Evolutionary conservation across 2,113 vertebrate species (phyloP), one percentile per base, ranked within the genome.

Genomic region (Chrysemys picta): DNA sequence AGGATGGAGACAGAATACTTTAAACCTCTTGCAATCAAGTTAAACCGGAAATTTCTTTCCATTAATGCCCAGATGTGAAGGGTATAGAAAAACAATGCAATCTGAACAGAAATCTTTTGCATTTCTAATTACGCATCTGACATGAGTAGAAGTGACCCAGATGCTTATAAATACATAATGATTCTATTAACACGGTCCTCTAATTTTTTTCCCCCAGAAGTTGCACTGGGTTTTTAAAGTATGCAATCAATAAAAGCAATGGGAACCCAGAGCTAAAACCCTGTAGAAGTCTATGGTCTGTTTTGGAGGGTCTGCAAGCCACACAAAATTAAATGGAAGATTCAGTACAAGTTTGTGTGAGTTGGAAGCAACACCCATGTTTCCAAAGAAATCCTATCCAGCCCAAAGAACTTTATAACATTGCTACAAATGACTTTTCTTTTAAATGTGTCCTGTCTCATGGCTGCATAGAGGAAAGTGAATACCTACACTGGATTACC

Each of bases 21-120:
- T 90, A 62, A 87, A 94, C 91, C 91, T 93, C 83, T 87, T 95
- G 90, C 87, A 92, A 93, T 8, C 52, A 85, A 89, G 83, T 95
- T 87, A 79, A 52, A 59, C 2, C 29, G 19, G 72, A 54, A 19
- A 91, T 91, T 69, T 94, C 54, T 47, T 84, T 21, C 80, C 80
- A 56, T 2, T 38, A 82, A 57, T 95, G 94, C 45, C 80, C 78
- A 1, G 29, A 86, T 93, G 69, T 84, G 85, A 91, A 80, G 59
- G 35, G 65, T 65, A 82, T 52, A 76, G n/a, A 91, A 95, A 90
- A 62, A 94, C 24, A 84, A 10, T 25, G 72, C 35, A 72, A 45
- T 84, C 85, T 79, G 76, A 94, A 89, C 54, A 85, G 59, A 27
- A 10, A 86, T 10, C 85, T 85, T n/a, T 90, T 88, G n/a, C 89